These are phyloP conservation scores for Stictonetta naevosa DNA, from an alignment of 2,113 vertebrate genomes.

Conservation along the genomic window DNA sequence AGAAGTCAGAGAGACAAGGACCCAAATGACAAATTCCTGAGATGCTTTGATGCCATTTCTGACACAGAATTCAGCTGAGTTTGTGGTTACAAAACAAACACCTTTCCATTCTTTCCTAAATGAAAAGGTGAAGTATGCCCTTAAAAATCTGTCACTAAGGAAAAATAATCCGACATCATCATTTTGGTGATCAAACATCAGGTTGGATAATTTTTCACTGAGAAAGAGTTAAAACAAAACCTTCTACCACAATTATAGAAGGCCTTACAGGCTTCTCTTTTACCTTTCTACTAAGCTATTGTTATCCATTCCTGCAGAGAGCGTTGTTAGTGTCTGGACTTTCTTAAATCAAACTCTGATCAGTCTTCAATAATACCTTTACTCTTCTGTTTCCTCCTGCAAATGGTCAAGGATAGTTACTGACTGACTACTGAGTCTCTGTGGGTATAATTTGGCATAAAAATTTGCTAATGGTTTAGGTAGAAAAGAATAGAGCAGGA, in stretches of 20 bases:
- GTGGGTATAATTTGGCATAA: background rate
- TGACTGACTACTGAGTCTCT: background rate
- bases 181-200: background rate
- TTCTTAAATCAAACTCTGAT: background rate
- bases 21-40: constrained; percentile 4
- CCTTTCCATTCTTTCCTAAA: background rate
- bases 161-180: background rate
- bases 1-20: background rate
- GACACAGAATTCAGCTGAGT: background rate
- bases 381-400: background rate
- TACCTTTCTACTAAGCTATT: background rate
- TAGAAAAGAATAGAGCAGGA: background rate
- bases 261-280: background rate
- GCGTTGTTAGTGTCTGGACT: background rate
- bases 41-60: constrained; percentile 13
- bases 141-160: background rate
- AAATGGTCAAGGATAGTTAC: background rate
- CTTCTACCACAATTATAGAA: background rate
- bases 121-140: background rate
- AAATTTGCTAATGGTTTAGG: background rate
- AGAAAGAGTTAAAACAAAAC: background rate
- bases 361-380: background rate
- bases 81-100: background rate
- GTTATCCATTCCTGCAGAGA: background rate
- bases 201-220: background rate